These are phyloP conservation scores for Enoplosus armatus DNA, from an alignment of 2,797 vertebrate genomes.

Conservation along the genomic window DNA sequence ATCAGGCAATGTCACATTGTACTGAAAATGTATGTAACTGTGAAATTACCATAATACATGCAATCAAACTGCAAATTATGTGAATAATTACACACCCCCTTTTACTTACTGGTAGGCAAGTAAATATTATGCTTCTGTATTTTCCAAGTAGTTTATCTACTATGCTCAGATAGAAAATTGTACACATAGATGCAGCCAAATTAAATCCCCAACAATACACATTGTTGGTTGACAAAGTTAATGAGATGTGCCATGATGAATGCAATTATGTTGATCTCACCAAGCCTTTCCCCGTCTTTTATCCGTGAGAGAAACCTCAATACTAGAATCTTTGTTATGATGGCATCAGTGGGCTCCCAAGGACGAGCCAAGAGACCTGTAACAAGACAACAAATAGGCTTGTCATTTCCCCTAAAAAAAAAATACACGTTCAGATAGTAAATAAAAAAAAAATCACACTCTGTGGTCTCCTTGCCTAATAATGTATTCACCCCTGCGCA, in stretches of 20 bases:
- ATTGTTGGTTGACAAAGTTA: neutral
- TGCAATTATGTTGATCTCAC: slow-evolving; percentile 61
- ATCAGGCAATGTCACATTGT: neutral
- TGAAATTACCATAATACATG: neutral
- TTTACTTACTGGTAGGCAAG: neutral
- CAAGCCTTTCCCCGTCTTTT: slow-evolving; percentile 76
- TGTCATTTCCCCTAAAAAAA: neutral
- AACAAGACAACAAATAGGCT: neutral
- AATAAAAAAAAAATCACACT: no score
- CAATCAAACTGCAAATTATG: neutral
- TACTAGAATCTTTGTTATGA: slow-evolving; percentile 65
- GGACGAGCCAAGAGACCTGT: slow-evolving; percentile 77
- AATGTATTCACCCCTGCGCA: neutral
- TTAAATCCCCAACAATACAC: neutral
- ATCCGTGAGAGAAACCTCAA: slow-evolving; percentile 81
- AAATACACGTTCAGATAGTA: neutral
- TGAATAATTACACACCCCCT: neutral
- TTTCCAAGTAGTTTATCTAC: neutral
- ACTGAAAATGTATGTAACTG: neutral
- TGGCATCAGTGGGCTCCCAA: slow-evolving; percentile 43
- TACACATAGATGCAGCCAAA: neutral
- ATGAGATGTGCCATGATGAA: neutral
- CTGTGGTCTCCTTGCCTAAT: neutral
- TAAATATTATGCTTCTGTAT: neutral
- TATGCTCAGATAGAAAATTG: neutral